Base-by-base conservation (phyloP, 2,888 invertebrate genomes). In the Heteropelma amictum region DNA sequence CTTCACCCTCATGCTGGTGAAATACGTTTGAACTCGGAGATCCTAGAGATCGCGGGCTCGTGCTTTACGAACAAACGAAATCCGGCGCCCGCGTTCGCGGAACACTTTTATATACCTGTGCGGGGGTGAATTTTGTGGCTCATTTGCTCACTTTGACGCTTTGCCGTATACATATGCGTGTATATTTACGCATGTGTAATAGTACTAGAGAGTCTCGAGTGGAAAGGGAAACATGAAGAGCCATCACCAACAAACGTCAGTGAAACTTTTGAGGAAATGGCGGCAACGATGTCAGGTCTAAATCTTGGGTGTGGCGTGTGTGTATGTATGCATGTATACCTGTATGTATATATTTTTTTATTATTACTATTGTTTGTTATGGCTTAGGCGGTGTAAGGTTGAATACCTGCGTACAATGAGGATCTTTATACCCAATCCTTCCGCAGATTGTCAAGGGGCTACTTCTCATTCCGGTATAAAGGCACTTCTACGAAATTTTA, bases 51-150 rank as follows among this genome's bases (percentile, higher is more conserved):
- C 42, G 28, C 42, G 12, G 3, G 8, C n/a, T 35, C 67, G 74
- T 65, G 70, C 65, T 58, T 69, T 60, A 38, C 35, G 67, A 42
- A 67, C 67, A 74, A 74, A 64, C 26, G 45, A 74, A 60, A 74
- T 74, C 40, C 74, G 69, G 75, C 79, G 80, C 82, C 80, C n/a
- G n/a, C 77, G 81, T 69, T 77, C 77, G 51, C 70, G 58, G 73
- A 77, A 80, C 72, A n/a, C 68, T 73, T 60, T 35, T 53, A 17
- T 40, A 28, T 42, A 60, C 12, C 12, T 28, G 54, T 26, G 28
- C 40, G 26, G 64, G 40, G 45, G 54, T 35, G 21, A 42, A 21
- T 21, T 17, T 49, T 30, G 58, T 77, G 81, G 76, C 72, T 71
- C n/a, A n/a, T n/a, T 77, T 69, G 74, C 78, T 79, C 71, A 63